Evolutionary conservation across 1,140 invertebrate species (phyloP), one percentile per base, ranked within the genome.

Genomic region (Pogonomyrmex barbatus): DNA sequence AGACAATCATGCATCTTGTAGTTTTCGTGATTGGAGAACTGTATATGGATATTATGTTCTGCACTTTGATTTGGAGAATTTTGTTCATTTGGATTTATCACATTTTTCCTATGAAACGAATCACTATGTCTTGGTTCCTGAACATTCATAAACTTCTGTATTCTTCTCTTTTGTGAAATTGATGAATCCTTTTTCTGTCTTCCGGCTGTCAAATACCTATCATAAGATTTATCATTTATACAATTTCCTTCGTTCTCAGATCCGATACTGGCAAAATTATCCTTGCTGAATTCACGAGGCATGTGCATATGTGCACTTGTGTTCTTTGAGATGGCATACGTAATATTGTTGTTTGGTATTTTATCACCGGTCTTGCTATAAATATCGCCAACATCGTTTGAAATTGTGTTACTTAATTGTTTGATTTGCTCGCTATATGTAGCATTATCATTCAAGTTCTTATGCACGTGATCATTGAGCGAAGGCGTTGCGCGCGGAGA

Each of bases 391-490:
- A 92, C 86, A 2, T 92, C 91, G 50, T 67, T 92, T 9, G 76
- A 68, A 0, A 52, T 50, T 45, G 73, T 70, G 12, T 89, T 86
- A n/a, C 54, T 83, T 10, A 86, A 50, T 1, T 62, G 62, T 14
- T 63, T 63, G 17, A 30, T 76, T 10, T 42, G 58, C 50, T 91
- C 89, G 9, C 62, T 82, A 17, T 58, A 39, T 12, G 65, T 52
- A 42, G 50, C 75, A n/a, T 71, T 88, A 1, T 92, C 89, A 10
- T 88, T 77, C 58, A 92, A 89, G 6, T 93, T 92, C n/a, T 88
- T 90, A 50, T 94, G 92, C 58, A 92, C 85, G 14, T 94, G 93
- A 90, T 94, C 93, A n/a, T 87, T 93, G 10, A 88, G 90, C 12
- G 92, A 70, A 73, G 92, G 89, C 0, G 91, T 93, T 5, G 88